A percentile compares a stretch with the other conserved stretches of the same genome.
These are phyloP conservation scores for roundworm (Caenorhabditis elegans) DNA, from an alignment of 1,140 invertebrate species.

Conservation along the genomic window WBcel235 BX284605.5:8931001-8931500, in stretches of 20 bases:
- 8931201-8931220: background rate
- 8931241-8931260: background rate
- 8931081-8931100: background rate
- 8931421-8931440: background rate
- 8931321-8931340: slow-evolving; percentile 15
- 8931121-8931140: background rate
- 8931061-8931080: background rate
- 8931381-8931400: too few species aligned
- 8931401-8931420: too few species aligned
- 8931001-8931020: background rate
- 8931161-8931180: background rate
- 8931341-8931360: background rate
- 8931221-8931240: background rate
- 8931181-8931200: background rate
- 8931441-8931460: slow-evolving; percentile 1
- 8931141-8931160: background rate
- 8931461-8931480: background rate
- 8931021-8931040: slow-evolving; percentile 8
- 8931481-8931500: slow-evolving; percentile 14
- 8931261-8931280: background rate
- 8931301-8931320: slow-evolving; percentile 24
- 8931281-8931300: background rate
- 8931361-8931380: too few species aligned
- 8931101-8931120: background rate
- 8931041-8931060: background rate